phyloP scores from a whole-genome alignment of 2,797 vertebrate species.

The Melanotaenia trifasciata region DNA sequence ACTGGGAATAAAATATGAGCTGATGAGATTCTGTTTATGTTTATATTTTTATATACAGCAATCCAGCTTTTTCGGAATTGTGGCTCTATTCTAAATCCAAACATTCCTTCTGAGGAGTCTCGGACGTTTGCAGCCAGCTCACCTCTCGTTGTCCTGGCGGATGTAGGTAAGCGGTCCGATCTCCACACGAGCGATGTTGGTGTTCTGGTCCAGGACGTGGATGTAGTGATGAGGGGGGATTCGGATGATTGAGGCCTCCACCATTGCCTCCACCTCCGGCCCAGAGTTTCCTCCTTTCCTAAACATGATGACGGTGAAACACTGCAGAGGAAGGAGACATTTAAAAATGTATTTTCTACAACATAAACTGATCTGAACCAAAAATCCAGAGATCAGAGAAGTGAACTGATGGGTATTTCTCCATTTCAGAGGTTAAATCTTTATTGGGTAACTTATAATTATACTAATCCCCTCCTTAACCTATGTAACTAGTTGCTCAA shows the following conservation, averaged over 20 bases:
- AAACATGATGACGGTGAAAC: constrained; percentile 8
- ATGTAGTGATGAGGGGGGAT: constrained; percentile 93
- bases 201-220: constrained; percentile 93
- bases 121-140: not conserved
- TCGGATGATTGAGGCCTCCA: constrained; percentile 88
- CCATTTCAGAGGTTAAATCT: too few relatives aligned
- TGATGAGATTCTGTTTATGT: too few relatives aligned
- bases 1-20: too few relatives aligned
- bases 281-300: constrained; percentile 30
- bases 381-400: too few relatives aligned
- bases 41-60: too few relatives aligned
- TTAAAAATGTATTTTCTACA: too few relatives aligned
- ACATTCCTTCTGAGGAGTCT: too few relatives aligned
- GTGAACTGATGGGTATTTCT: too few relatives aligned
- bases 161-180: constrained; percentile 91
- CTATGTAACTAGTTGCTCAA: too few relatives aligned
- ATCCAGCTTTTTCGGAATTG: too few relatives aligned
- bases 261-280: constrained; percentile 21
- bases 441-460: too few relatives aligned
- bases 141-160: constrained; percentile 94
- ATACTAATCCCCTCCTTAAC: too few relatives aligned
- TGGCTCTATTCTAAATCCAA: not conserved
- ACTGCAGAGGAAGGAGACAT: not conserved
- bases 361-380: not conserved
- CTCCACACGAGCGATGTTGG: constrained; percentile 90